A percentile compares a stretch with the other conserved stretches of the same genome.
Conservation (phyloP, 2,113 vertebrate species). For the Sclerurus mexicanus region DNA sequence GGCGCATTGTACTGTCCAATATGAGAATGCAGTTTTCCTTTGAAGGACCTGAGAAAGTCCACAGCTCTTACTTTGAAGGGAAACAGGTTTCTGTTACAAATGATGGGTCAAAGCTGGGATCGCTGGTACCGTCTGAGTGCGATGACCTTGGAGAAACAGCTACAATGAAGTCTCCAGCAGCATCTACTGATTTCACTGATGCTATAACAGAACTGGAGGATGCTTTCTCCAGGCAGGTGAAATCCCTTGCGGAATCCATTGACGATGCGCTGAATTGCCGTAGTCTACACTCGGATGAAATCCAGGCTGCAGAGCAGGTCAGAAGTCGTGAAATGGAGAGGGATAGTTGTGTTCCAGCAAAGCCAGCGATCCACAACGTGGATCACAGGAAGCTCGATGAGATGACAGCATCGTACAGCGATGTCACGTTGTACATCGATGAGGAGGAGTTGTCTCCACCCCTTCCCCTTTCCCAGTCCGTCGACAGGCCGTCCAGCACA, state of each 20-base stretch:
- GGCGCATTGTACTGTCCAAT: constrained; percentile 96
- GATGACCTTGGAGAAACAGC: constrained; percentile 78
- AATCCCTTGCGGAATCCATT: constrained; percentile 95
- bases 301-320: constrained; percentile 67
- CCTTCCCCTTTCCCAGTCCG: constrained; percentile 82
- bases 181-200: constrained; percentile 87
- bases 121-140: constrained; percentile 82
- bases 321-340: constrained; percentile 80
- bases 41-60: constrained; percentile 96
- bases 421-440: constrained; percentile 95
- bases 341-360: constrained; percentile 74
- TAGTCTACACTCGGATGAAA: constrained; percentile 87
- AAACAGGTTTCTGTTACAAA: constrained; percentile 92
- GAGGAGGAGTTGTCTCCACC: constrained; percentile 95
- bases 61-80: constrained; percentile 96
- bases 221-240: constrained; percentile 95
- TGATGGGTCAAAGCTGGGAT: constrained; percentile 82
- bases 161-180: constrained; percentile 80
- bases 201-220: constrained; percentile 97
- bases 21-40: constrained; percentile 99
- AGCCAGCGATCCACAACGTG: constrained; percentile 72
- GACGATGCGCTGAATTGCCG: constrained; percentile 95
- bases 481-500: constrained; percentile 84
- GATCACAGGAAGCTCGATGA: constrained; percentile 89
- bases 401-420: constrained; percentile 95